Evolutionary conservation across 2,113 vertebrate species (phyloP).

Genomic region (Microtus ochrogaster): DNA sequence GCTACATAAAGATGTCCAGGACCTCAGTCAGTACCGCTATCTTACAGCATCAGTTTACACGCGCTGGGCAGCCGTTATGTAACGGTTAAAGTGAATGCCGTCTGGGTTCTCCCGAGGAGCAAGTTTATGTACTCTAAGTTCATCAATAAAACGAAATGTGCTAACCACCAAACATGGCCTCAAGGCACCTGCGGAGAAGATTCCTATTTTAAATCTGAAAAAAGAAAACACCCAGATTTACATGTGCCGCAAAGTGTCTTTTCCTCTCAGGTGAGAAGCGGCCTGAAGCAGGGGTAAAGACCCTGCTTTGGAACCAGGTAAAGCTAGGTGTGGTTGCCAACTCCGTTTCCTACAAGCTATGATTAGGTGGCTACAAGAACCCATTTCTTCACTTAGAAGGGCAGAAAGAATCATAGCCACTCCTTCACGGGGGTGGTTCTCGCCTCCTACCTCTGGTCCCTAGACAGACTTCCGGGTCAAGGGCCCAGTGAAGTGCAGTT

Average conservation of each 20-base stretch:
- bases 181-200: not conserved
- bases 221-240: not conserved
- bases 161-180: not conserved
- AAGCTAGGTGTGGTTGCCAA: not conserved
- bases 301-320: not conserved
- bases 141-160: conserved; percentile 17
- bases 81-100: not conserved
- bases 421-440: not conserved
- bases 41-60: not conserved
- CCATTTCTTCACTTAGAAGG: not conserved
- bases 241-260: not conserved
- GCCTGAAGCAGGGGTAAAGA: not conserved
- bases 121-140: not conserved
- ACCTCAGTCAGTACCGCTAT: not conserved
- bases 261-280: not conserved
- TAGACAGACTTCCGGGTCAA: not conserved
- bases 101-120: not conserved
- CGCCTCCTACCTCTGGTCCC: not conserved
- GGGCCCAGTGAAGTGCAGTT: no score
- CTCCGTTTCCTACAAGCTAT: not conserved
- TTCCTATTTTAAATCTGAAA: not conserved
- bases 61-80: not conserved
- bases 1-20: not conserved
- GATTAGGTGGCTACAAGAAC: not conserved
- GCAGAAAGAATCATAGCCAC: no score